Conservation (phyloP, 2,888 invertebrate species). For the Leptopterna dolabrata region DNA sequence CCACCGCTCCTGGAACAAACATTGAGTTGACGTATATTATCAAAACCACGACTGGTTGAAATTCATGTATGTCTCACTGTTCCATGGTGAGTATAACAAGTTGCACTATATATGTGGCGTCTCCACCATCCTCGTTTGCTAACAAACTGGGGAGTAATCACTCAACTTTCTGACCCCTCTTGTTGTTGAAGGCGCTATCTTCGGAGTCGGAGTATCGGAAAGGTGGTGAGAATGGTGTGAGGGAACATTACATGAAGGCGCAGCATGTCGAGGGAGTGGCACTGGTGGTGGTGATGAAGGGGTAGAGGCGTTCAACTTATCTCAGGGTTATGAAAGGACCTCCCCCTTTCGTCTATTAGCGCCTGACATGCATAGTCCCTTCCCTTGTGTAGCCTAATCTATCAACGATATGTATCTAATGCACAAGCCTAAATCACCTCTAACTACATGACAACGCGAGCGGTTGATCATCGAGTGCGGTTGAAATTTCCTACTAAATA, state of each 20-base stretch:
- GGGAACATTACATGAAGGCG: not conserved
- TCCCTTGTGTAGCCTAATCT: slow-evolving; percentile 24
- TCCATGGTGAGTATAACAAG: not conserved
- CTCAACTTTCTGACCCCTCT: slow-evolving; percentile 16
- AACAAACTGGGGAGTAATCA: not conserved
- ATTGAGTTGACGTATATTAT: not conserved
- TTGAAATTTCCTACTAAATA: no score
- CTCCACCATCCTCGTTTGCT: not conserved
- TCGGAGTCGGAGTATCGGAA: not conserved
- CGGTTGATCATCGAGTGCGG: no score
- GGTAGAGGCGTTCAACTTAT: slow-evolving; percentile 13
- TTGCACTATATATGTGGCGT: not conserved
- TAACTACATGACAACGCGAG: not conserved
- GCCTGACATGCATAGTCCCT: slow-evolving; percentile 26
- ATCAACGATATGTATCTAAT: not conserved
- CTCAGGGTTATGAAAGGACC: slow-evolving; percentile 23
- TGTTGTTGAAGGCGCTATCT: not conserved
- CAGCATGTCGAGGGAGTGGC: not conserved
- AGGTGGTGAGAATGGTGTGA: not conserved
- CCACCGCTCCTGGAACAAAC: slow-evolving; percentile 79
- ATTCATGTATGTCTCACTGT: not conserved
- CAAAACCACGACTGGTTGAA: not conserved
- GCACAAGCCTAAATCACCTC: slow-evolving; percentile 4
- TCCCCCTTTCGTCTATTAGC: slow-evolving; percentile 12
- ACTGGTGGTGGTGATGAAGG: not conserved